Evolutionary conservation across 2,888 invertebrate genomes (phyloP).

Genomic region (Mactromeris polynyma): DNA sequence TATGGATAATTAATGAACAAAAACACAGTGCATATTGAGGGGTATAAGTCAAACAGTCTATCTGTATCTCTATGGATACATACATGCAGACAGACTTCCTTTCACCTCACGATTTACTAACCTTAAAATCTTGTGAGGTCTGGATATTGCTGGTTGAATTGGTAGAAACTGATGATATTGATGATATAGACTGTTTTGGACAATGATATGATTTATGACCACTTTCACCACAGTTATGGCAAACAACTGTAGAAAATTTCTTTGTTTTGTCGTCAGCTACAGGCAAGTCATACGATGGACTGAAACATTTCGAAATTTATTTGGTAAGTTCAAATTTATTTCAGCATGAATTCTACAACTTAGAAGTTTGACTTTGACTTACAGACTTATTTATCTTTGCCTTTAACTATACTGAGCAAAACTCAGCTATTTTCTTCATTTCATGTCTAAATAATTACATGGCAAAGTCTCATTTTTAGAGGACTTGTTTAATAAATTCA

Average conservation of each 20-base stretch:
- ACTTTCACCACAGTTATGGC: conserved; percentile 98
- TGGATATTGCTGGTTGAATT: not conserved
- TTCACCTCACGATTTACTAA: not conserved
- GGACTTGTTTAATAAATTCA: too few species aligned
- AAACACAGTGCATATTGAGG: too few species aligned
- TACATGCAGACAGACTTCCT: too few species aligned
- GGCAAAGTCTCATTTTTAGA: too few species aligned
- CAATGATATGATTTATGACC: conserved; percentile 99
- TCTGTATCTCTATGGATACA: too few species aligned
- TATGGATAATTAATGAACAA: too few species aligned
- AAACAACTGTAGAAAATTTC: conserved; percentile 92
- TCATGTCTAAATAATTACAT: too few species aligned
- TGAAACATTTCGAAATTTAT: conserved; percentile 83
- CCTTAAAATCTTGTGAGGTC: not conserved
- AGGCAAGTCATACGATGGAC: conserved; percentile 96
- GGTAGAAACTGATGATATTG: not conserved
- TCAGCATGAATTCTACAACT: not conserved
- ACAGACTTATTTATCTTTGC: too few species aligned
- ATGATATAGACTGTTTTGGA: conserved; percentile 67
- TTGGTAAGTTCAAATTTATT: not conserved
- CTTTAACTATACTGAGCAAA: too few species aligned
- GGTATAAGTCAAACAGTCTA: too few species aligned
- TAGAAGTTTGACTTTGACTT: too few species aligned
- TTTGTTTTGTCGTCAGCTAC: conserved; percentile 91
- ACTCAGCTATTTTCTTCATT: too few species aligned